Evolutionary conservation across 2,113 vertebrate species (phyloP).

Genomic region (Megaceryle torquata): DNA sequence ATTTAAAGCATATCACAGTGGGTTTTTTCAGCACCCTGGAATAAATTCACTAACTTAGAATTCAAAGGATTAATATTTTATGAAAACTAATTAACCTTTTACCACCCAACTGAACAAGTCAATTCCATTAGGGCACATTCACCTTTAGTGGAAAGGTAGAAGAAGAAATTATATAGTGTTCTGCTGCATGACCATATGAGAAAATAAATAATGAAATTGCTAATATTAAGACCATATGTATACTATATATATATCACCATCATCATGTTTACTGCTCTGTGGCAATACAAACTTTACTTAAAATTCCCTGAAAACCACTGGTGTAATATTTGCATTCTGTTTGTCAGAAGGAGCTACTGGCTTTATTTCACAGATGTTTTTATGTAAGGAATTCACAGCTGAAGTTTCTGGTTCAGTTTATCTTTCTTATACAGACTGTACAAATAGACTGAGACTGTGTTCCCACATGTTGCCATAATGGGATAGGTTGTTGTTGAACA

Average conservation of each 20-base stretch:
- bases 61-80: conserved; percentile 18
- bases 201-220: not conserved
- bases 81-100: conserved; percentile 48
- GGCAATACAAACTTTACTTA: not conserved
- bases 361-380: not conserved
- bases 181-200: not conserved
- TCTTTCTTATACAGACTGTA: not conserved
- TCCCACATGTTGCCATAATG: not conserved
- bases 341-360: not conserved
- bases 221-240: not conserved
- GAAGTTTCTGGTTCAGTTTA: not conserved
- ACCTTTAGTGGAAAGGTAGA: not conserved
- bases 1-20: not conserved
- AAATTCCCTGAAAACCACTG: not conserved
- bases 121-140: conserved; percentile 2
- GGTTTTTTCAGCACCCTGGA: not conserved
- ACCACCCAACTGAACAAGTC: not conserved
- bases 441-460: not conserved
- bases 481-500: not conserved
- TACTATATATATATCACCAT: not conserved
- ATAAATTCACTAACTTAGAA: not conserved
- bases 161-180: not conserved
- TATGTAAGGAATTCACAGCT: not conserved
- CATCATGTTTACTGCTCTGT: not conserved
- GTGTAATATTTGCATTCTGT: not conserved